Conservation (phyloP, 2,888 invertebrate species). For the Notocelia uddmanniana region DNA sequence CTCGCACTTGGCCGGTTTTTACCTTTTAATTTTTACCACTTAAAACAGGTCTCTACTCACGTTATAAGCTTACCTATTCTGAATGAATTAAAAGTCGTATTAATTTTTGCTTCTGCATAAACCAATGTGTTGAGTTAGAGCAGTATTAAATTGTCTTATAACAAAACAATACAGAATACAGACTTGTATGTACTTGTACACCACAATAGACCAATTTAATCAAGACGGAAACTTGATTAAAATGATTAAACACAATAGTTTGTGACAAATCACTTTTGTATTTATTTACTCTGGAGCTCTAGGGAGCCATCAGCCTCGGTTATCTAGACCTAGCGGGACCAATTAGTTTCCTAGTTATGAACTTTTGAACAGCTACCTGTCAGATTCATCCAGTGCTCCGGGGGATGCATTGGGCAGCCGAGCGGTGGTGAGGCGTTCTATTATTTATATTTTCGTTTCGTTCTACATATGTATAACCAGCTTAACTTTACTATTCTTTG, state of each 20-base stretch:
- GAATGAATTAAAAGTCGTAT: too few relatives aligned
- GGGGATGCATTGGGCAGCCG: constrained; percentile 47
- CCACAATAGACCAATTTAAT: neutral
- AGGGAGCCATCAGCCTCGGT: constrained; percentile 66
- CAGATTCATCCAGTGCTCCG: constrained; percentile 61
- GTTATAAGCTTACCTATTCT: too few relatives aligned
- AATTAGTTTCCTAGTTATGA: constrained; percentile 76
- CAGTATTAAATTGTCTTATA: neutral
- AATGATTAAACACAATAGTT: constrained; percentile 15
- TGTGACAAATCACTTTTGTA: constrained; percentile 26
- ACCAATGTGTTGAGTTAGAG: too few relatives aligned
- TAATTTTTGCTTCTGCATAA: too few relatives aligned
- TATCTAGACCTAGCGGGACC: constrained; percentile 68
- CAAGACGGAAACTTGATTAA: constrained; percentile 11
- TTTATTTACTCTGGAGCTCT: constrained; percentile 50
- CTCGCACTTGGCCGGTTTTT: too few relatives aligned
- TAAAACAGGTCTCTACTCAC: too few relatives aligned
- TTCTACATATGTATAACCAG: too few relatives aligned
- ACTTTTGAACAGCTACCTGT: constrained; percentile 65
- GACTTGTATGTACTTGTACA: too few relatives aligned
- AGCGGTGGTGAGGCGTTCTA: neutral
- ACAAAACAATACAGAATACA: neutral
- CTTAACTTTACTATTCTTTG: neutral
- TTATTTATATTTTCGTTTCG: too few relatives aligned
- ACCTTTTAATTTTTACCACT: too few relatives aligned